Evolutionary conservation across 2,797 vertebrate species (phyloP).

Genomic region (Mastacembelus armatus): DNA sequence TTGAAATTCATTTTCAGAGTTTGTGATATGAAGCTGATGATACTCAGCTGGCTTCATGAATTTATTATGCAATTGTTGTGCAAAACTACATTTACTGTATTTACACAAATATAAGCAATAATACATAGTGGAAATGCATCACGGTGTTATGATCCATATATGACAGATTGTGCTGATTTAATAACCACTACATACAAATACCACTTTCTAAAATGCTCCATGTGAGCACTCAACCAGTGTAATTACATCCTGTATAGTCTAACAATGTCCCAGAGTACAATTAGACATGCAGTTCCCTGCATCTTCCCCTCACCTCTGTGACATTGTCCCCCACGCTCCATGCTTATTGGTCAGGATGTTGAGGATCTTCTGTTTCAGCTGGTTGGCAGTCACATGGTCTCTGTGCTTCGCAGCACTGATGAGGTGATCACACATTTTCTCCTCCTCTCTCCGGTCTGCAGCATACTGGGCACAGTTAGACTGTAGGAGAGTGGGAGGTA

Average conservation of each 20-base stretch:
- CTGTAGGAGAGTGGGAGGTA: conserved; percentile 68
- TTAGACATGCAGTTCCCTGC: background rate
- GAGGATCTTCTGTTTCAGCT: conserved; percentile 98
- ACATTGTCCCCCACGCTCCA: conserved; percentile 97
- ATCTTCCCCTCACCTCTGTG: conserved; percentile 88
- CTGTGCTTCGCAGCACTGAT: conserved; percentile 98
- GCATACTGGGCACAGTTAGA: conserved; percentile 98
- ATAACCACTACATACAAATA: background rate
- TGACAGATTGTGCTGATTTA: background rate
- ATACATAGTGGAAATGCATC: background rate
- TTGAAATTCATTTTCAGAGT: too few relatives aligned
- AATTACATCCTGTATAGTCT: conserved; percentile 7
- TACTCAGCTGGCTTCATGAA: too few relatives aligned
- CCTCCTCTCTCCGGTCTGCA: conserved; percentile 95
- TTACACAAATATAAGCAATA: background rate
- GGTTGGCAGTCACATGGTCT: conserved; percentile 98
- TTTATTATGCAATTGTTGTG: background rate
- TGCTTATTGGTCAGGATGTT: conserved; percentile 99
- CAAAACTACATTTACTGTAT: background rate
- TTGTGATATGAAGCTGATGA: too few relatives aligned
- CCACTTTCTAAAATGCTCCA: background rate
- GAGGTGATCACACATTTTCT: conserved; percentile 99
- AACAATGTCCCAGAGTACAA: conserved; percentile 3
- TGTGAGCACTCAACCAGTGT: background rate
- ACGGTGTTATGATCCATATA: background rate